These are phyloP conservation scores for Mustela lutreola DNA, from an alignment of 2,113 vertebrate genomes.

Conservation along the genomic window DNA sequence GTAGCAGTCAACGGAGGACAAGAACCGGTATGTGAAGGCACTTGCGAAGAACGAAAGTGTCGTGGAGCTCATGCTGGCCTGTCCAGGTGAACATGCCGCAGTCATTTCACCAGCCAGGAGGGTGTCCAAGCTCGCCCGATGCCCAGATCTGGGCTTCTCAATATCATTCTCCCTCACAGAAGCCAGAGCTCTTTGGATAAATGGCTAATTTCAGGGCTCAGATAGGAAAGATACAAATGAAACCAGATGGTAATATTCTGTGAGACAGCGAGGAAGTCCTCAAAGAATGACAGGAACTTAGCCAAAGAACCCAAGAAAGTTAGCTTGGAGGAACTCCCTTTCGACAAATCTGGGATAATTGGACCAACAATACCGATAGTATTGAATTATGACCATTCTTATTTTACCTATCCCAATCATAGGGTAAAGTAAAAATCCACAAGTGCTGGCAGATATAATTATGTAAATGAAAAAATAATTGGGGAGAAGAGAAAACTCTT, in stretches of 20 bases:
- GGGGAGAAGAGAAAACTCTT: background rate
- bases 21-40: background rate
- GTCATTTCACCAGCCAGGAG: background rate
- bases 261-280: background rate
- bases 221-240: background rate
- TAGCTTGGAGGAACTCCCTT: background rate
- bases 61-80: fast-evolving
- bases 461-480: background rate
- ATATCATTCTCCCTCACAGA: too few species aligned
- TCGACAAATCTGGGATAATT: background rate
- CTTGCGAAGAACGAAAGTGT: background rate
- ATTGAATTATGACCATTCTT: background rate
- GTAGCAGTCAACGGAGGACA: background rate
- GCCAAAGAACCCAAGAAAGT: background rate
- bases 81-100: background rate
- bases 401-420: background rate
- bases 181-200: background rate
- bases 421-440: background rate
- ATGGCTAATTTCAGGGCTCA: background rate
- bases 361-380: background rate
- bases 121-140: background rate
- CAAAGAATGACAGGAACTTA: background rate
- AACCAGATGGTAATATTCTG: background rate
- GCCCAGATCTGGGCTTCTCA: background rate
- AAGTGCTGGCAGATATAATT: background rate